Conservation (phyloP, 1,140 invertebrate species). For the Paraescarpia echinospica region DNA sequence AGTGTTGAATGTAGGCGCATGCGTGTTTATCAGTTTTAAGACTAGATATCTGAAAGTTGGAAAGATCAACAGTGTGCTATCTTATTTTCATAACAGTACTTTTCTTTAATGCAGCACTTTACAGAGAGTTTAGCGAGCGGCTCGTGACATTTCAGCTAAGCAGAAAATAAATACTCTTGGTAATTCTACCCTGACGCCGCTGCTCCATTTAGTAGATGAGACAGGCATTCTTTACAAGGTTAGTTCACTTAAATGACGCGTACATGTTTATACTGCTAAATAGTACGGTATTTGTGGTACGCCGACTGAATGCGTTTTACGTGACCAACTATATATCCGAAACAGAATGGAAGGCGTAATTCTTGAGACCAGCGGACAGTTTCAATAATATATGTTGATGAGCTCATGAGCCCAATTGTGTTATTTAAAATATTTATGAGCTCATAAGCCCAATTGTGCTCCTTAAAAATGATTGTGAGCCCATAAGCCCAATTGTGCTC, state of each 20-base stretch:
- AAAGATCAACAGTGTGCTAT: neutral
- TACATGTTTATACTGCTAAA: neutral
- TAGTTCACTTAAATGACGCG: neutral
- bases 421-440: no score
- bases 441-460: no score
- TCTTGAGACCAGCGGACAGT: neutral
- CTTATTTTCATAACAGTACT: neutral
- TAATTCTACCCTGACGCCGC: no score
- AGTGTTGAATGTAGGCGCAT: no score
- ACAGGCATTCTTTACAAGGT: neutral
- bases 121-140: neutral
- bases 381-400: no score
- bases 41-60: neutral
- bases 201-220: neutral
- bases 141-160: neutral
- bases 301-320: neutral
- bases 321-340: neutral
- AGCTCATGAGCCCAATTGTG: no score
- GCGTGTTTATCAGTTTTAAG: no score
- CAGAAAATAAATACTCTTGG: no score
- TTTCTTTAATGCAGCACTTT: neutral
- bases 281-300: neutral
- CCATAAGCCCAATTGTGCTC: no score
- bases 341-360: neutral
- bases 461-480: no score